A percentile compares a stretch with the other conserved stretches of the same genome.
Evolutionary conservation across 1,140 invertebrate species (phyloP).

Genomic region (Trichonephila inaurata): DNA sequence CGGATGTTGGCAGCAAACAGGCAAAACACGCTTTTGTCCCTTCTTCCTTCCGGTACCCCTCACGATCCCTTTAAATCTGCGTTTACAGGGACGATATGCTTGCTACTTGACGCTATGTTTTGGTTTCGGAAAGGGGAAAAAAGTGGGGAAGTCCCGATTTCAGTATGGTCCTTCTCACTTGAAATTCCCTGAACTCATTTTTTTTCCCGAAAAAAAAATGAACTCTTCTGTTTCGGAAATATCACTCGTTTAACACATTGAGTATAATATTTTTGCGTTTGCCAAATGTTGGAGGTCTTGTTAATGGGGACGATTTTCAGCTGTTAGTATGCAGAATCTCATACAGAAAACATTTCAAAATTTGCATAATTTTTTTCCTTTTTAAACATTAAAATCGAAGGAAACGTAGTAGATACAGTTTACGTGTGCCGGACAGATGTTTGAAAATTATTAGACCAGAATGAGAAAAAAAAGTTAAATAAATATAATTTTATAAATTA

Average conservation of each 20-base stretch:
- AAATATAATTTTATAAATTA: no score
- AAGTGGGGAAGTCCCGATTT: neutral
- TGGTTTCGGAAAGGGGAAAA: neutral
- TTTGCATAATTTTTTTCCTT: neutral
- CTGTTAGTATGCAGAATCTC: no score
- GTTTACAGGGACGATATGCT: neutral
- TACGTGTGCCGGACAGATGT: neutral
- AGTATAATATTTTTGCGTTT: neutral
- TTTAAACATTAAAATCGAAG: neutral
- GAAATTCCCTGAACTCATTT: neutral
- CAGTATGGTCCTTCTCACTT: no score
- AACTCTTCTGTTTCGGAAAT: neutral
- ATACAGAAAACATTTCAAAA: neutral
- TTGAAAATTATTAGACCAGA: no score
- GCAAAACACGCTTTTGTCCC: slow-evolving; percentile 46
- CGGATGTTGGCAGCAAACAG: slow-evolving; percentile 48
- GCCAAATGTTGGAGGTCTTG: neutral
- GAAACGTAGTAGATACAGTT: neutral
- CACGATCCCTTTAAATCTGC: neutral
- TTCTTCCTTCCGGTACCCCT: slow-evolving; percentile 57
- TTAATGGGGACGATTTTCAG: neutral
- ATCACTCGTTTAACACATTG: neutral
- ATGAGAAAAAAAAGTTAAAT: no score
- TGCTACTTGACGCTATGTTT: slow-evolving; percentile 4
- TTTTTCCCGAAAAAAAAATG: no score